Evolutionary conservation across 2,797 vertebrate species (phyloP).

Genomic region (Enoplosus armatus): DNA sequence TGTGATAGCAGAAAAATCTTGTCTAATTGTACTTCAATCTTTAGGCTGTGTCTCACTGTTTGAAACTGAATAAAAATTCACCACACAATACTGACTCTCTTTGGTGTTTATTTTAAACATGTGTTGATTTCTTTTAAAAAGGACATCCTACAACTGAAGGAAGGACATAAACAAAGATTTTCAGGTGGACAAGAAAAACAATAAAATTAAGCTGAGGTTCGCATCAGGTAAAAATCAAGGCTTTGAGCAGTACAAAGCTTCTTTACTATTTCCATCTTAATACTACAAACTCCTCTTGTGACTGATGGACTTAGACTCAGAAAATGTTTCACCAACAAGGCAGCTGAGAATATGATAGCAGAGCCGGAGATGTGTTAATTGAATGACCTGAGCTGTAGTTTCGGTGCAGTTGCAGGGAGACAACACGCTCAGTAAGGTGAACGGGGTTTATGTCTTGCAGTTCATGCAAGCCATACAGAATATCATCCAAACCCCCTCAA

Average conservation of each 20-base stretch:
- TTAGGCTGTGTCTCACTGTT: slow-evolving; percentile 39
- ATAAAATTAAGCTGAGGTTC: slow-evolving; percentile 2
- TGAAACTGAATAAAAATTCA: slow-evolving; percentile 69
- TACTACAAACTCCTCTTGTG: slow-evolving; percentile 5
- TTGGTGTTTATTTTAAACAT: slow-evolving; percentile 30
- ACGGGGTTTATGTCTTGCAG: slow-evolving; percentile 40
- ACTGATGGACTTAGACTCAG: slow-evolving; percentile 28
- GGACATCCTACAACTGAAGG: background rate
- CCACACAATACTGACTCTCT: slow-evolving; percentile 18
- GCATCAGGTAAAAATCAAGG: slow-evolving; percentile 4
- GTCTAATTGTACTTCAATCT: slow-evolving; percentile 46
- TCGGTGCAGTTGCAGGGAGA: slow-evolving; percentile 34
- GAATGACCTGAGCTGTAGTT: slow-evolving; percentile 38
- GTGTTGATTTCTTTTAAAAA: slow-evolving; percentile 8
- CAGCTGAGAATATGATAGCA: slow-evolving; percentile 17
- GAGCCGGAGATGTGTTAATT: slow-evolving; percentile 42
- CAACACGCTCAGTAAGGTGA: slow-evolving; percentile 25
- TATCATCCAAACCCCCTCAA: slow-evolving; percentile 63
- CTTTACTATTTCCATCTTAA: background rate
- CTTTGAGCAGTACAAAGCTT: background rate
- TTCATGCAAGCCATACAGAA: slow-evolving; percentile 45
- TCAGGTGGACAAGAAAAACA: slow-evolving; percentile 1
- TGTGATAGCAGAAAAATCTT: slow-evolving; percentile 25
- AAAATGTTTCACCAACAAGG: slow-evolving; percentile 29
- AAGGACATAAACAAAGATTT: background rate